Base-by-base conservation (phyloP, 92 coral and sea anemone species). In the Zoanthus gigantus region DNA sequence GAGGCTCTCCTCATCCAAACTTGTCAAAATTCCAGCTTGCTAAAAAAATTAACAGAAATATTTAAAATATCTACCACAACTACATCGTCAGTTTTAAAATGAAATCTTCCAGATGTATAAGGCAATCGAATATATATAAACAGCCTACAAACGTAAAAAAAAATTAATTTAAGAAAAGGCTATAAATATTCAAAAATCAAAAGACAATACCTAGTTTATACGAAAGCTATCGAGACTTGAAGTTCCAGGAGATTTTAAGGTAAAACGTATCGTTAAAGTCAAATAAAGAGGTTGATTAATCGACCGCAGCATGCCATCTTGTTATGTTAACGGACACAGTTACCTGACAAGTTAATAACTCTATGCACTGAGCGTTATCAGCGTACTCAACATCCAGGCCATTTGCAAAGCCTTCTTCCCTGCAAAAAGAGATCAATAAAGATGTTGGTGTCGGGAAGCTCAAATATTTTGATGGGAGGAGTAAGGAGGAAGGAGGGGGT, bases 321-420 rank as follows among this genome's bases (percentile, higher is more conserved):
- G 42, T 37, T 37, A 37, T 37, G 42, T 37, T 0, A 37, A 37
- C 42, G 4, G 42, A 57, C 31, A 79, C 28, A 18, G 53, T 7
- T 77, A 95, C 98, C 98, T 95, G 99, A 54, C 98, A 96, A 0
- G 99, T 96, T 18, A 96, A 92, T n/a, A 96, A 89, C 89, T 96
- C 99, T 15, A 96, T 96, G 56, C 99, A 96, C 2, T 92, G 88
- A 28, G 99, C 93, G 37, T 95, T 96, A 54, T 96, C 98, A 65
- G 84, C 89, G 60, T 90, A 96, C 84, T 96, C 99, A 34, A 92
- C 86, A 7, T 83, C 95, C 32, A 93, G 83, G 47, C 93, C 96
- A 61, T 76, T 67, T 28, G 72, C 84, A 2, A 95, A 63, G 31
- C 88, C 92, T 74, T 96, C 99, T 73, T 96, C 98, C 75, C 98